Conservation (phyloP, 1,140 invertebrate species). For the Venturia canescens region DNA sequence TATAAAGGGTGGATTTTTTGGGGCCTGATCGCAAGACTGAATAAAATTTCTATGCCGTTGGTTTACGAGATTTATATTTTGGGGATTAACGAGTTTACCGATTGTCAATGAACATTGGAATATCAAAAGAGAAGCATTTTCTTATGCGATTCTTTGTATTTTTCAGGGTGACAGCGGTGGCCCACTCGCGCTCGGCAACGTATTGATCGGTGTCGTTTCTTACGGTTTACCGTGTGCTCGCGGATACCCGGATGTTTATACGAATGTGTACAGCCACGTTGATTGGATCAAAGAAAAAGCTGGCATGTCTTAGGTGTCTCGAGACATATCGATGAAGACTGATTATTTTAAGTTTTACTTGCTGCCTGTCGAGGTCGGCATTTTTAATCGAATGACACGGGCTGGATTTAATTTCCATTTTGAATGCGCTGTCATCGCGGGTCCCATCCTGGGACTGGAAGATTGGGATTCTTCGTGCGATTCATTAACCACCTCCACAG, state of each 20-base stretch:
- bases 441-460: too few species aligned
- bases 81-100: too few species aligned
- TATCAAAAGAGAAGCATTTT: not conserved
- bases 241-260: conserved; percentile 76
- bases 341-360: too few species aligned
- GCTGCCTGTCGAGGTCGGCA: too few species aligned
- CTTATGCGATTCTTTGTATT: not conserved
- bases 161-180: conserved; percentile 70
- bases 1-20: too few species aligned
- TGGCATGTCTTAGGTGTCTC: not conserved
- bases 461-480: too few species aligned
- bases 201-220: conserved; percentile 75
- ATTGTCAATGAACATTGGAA: too few species aligned
- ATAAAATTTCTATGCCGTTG: not conserved
- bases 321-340: not conserved
- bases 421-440: too few species aligned
- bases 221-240: conserved; percentile 77
- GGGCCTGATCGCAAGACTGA: not conserved
- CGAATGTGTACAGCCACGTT: conserved; percentile 53
- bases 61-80: too few species aligned
- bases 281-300: conserved; percentile 40
- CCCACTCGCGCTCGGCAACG: conserved; percentile 58
- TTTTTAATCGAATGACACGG: too few species aligned
- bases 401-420: too few species aligned
- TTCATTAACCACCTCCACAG: too few species aligned